phyloP scores from a whole-genome alignment of 2,888 invertebrate genomes.

The Ophion ventricosus region DNA sequence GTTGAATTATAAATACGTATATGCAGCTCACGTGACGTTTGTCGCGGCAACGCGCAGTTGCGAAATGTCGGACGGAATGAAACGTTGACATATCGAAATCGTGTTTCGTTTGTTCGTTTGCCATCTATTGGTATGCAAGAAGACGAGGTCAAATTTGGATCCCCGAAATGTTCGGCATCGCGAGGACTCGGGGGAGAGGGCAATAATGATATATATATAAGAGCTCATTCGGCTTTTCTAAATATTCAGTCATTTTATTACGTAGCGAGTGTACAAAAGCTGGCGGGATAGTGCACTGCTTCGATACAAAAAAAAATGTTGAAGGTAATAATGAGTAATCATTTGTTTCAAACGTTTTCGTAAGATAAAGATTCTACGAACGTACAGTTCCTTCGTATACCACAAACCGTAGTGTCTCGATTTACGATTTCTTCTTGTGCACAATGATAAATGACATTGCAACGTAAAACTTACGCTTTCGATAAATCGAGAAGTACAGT shows the following conservation, averaged over 20 bases:
- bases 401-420: background rate
- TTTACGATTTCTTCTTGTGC: background rate
- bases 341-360: background rate
- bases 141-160: conserved; percentile 46
- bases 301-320: conserved; percentile 17
- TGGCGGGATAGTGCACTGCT: conserved; percentile 7
- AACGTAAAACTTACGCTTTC: background rate
- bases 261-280: conserved; percentile 12
- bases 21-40: conserved; percentile 54
- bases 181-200: conserved; percentile 17
- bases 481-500: background rate
- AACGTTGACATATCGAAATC: conserved; percentile 57
- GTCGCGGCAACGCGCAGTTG: conserved; percentile 29
- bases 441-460: background rate
- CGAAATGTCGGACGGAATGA: conserved; percentile 54
- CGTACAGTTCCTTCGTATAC: background rate
- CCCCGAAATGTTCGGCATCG: conserved; percentile 22
- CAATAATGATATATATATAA: conserved; percentile 58
- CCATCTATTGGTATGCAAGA: conserved; percentile 61
- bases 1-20: conserved; percentile 20
- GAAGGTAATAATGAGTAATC: conserved; percentile 13
- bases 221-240: conserved; percentile 38
- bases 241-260: conserved; percentile 58
- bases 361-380: background rate
- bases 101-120: conserved; percentile 39